phyloP scores from a whole-genome alignment of 1,140 invertebrate genomes.

The Rhizoglyphus robini region DNA sequence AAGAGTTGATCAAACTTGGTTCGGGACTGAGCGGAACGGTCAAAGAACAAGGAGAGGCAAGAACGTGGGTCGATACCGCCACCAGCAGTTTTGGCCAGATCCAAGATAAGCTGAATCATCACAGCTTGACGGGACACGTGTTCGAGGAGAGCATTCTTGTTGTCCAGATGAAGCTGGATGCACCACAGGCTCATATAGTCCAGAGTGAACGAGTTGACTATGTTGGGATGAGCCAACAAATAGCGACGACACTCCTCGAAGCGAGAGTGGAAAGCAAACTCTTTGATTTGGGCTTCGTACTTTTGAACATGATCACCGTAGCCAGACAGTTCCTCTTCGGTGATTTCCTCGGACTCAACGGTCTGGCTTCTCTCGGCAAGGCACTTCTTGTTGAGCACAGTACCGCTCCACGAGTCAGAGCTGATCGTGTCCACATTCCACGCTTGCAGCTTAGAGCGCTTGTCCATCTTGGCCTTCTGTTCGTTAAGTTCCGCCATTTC shows the following conservation, averaged over 20 bases:
- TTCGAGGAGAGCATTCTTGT: constrained; percentile 83
- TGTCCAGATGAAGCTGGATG: constrained; percentile 94
- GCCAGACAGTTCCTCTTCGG: constrained; percentile 23
- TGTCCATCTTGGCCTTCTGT: too few relatives aligned
- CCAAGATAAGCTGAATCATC: constrained; percentile 96
- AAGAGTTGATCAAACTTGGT: constrained; percentile 84
- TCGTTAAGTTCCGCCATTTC: constrained; percentile 69
- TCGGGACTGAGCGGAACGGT: constrained; percentile 73
- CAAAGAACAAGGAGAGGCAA: constrained; percentile 70
- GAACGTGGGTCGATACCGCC: constrained; percentile 73
- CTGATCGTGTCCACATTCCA: constrained; percentile 99
- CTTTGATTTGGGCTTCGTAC: constrained; percentile 74
- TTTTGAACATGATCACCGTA: constrained; percentile 63
- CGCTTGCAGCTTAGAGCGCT: constrained; percentile 46
- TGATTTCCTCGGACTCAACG: constrained; percentile 34
- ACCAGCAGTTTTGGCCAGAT: constrained; percentile 83
- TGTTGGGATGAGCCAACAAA: constrained; percentile 51
- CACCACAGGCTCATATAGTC: constrained; percentile 98
- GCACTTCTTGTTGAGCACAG: constrained; percentile 62
- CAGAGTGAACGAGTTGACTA: constrained; percentile 91
- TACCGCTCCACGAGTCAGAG: constrained; percentile 92
- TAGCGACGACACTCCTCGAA: constrained; percentile 86
- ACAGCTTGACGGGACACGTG: constrained; percentile 96
- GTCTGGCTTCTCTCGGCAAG: constrained; percentile 32
- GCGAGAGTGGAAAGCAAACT: constrained; percentile 80